A percentile compares a stretch with the other conserved stretches of the same genome.
phyloP scores from a whole-genome alignment of 2,113 vertebrate species.

The Sporophila hypoxantha region DNA sequence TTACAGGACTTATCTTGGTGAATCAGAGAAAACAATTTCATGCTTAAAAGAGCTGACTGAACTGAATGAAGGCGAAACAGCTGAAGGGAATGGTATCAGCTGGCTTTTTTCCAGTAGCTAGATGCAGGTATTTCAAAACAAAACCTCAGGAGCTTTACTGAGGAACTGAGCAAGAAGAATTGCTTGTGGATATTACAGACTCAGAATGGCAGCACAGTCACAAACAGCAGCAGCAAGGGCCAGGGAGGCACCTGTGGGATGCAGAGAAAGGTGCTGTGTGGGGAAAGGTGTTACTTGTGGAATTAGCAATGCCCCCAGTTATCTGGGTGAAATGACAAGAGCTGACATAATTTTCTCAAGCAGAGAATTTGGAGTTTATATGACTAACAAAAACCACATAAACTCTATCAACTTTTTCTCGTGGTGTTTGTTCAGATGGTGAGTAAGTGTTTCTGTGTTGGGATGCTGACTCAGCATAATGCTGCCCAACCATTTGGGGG shows the following conservation, averaged over 20 bases:
- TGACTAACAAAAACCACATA: background rate
- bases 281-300: background rate
- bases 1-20: background rate
- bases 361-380: background rate
- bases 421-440: background rate
- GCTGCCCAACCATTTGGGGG: background rate
- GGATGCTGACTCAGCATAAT: conserved; percentile 19
- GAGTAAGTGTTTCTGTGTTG: background rate
- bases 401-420: background rate
- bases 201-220: background rate
- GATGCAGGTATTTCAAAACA: conserved; percentile 21
- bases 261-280: background rate
- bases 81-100: background rate
- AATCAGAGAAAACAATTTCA: conserved; percentile 20
- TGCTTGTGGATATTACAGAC: background rate
- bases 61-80: background rate
- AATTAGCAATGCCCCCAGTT: background rate
- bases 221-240: background rate
- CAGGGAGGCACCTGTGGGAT: background rate
- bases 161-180: background rate
- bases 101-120: conserved; percentile 2
- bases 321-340: background rate
- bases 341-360: background rate
- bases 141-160: background rate
- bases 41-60: conserved; percentile 12